phyloP scores from a whole-genome alignment of 1,140 invertebrate species.

The Drosophila ercepeae region DNA sequence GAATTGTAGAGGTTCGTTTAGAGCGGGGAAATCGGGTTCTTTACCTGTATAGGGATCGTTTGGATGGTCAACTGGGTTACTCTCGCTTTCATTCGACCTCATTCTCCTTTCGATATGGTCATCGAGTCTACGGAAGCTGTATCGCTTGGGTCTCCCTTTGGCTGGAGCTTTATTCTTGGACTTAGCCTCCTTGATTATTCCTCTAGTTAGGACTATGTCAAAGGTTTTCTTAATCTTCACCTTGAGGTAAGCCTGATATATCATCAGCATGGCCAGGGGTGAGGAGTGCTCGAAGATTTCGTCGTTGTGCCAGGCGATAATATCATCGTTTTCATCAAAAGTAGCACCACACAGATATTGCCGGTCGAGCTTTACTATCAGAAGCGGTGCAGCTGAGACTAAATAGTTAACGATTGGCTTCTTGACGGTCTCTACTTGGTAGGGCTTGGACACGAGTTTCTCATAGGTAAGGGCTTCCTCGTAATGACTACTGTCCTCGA shows the following conservation, averaged over 20 bases:
- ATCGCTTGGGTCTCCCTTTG: background rate
- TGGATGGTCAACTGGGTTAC: too few relatives aligned
- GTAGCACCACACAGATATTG: constrained; percentile 1
- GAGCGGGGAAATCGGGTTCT: background rate
- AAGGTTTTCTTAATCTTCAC: background rate
- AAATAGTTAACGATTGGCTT: background rate
- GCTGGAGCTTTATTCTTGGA: background rate
- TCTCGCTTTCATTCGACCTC: background rate
- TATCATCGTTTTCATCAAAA: constrained; percentile 23
- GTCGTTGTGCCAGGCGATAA: constrained; percentile 86
- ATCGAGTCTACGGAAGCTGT: too few relatives aligned
- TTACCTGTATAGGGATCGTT: too few relatives aligned
- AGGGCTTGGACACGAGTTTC: background rate
- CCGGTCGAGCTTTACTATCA: background rate
- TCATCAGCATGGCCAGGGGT: constrained; percentile 86
- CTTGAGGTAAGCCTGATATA: constrained; percentile 85
- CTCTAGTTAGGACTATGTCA: background rate
- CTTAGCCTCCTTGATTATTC: background rate
- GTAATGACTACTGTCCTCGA: background rate
- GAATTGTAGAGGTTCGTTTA: background rate
- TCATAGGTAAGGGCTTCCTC: background rate
- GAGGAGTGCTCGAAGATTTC: constrained; percentile 87
- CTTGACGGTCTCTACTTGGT: background rate
- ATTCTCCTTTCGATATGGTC: background rate
- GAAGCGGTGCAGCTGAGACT: background rate